Evolutionary conservation across 2,888 invertebrate species (phyloP).

Genomic region (Rhingia rostrata): DNA sequence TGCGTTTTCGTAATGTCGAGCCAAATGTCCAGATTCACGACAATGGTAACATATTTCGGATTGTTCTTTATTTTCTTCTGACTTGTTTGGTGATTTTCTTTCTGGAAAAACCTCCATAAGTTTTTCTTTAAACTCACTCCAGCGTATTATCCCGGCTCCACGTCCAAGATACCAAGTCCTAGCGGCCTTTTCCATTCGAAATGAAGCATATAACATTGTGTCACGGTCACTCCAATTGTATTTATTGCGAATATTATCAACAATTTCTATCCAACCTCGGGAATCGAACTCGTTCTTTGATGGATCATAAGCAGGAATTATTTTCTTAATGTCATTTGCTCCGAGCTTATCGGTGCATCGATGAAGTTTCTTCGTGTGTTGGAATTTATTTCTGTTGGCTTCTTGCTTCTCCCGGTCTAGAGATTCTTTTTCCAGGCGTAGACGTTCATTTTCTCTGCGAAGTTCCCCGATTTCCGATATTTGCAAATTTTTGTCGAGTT

Average conservation of each 20-base stretch:
- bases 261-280: background rate
- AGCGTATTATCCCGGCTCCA: background rate
- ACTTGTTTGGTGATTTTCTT: too few relatives aligned
- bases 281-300: background rate
- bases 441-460: constrained; percentile 3
- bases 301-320: background rate
- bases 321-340: background rate
- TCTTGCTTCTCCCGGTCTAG: background rate
- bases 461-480: background rate
- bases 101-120: background rate
- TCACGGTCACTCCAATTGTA: background rate
- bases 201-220: constrained; percentile 1
- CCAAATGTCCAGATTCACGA: background rate
- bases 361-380: background rate
- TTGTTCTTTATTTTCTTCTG: background rate
- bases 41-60: background rate
- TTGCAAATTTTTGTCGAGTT: background rate
- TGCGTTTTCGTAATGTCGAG: background rate
- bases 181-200: background rate
- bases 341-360: background rate
- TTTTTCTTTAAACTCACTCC: background rate
- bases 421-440: background rate
- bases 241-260: background rate
- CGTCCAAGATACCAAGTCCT: background rate
- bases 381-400: background rate